Conservation (phyloP, 2,797 vertebrate species). For the Myiothlypis coronata region DNA sequence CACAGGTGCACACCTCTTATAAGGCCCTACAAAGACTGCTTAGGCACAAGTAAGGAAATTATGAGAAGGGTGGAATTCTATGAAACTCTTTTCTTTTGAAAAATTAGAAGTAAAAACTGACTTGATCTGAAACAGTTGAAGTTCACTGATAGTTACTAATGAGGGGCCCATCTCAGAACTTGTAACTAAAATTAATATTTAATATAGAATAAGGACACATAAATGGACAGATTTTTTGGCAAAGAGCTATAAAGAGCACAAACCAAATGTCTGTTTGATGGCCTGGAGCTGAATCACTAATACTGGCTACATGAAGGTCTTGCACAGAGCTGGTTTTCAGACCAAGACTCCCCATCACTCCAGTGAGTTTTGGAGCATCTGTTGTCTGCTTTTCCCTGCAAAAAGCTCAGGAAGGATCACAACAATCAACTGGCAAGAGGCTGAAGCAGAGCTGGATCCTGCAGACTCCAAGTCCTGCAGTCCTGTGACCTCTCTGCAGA, state of each 20-base stretch:
- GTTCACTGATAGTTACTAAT: neutral
- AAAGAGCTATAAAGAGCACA: neutral
- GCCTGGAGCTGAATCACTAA: neutral
- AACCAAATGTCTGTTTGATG: accelerated
- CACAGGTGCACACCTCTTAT: neutral
- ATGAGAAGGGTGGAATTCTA: neutral
- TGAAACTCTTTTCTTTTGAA: neutral
- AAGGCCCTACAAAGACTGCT: neutral
- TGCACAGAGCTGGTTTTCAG: neutral
- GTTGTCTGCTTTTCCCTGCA: neutral
- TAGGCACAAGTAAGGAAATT: neutral
- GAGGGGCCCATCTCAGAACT: neutral
- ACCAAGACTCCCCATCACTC: neutral
- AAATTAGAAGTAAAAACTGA: neutral
- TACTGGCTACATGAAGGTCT: neutral
- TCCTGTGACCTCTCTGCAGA: neutral
- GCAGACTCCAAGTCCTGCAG: neutral
- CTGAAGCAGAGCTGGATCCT: neutral
- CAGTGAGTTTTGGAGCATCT: neutral
- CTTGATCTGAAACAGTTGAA: neutral
- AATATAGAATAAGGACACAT: neutral
- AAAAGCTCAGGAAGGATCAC: neutral
- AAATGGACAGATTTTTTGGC: neutral
- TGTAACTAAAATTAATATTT: neutral
- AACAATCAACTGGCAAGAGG: neutral